A percentile compares a stretch with the other conserved stretches of the same genome.
Conservation (phyloP, 2,113 vertebrate genomes). For the Aspiorhynchus laticeps region DNA sequence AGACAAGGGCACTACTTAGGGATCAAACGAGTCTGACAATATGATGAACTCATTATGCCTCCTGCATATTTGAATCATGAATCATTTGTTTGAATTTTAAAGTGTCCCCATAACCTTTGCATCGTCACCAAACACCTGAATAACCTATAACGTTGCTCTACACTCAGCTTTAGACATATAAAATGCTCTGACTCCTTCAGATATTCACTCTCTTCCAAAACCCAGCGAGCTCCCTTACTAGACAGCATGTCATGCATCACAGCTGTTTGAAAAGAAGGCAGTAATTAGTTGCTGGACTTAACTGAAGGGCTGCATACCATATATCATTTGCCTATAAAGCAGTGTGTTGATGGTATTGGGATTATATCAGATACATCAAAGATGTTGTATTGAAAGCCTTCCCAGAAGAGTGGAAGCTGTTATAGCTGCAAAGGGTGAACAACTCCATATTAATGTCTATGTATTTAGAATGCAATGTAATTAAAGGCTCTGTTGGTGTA, state of each 20-base stretch:
- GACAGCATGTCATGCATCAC: not conserved
- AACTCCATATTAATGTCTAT: not conserved
- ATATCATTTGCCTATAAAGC: not conserved
- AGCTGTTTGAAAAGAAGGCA: not conserved
- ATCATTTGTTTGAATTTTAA: not conserved
- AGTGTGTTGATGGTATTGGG: not conserved
- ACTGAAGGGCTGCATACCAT: not conserved
- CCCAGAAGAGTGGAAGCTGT: not conserved
- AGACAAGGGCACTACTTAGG: slow-evolving; percentile 15
- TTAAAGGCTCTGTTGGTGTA: too few species aligned
- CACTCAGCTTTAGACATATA: not conserved
- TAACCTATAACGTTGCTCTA: not conserved
- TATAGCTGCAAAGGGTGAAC: not conserved
- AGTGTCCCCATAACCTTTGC: not conserved
- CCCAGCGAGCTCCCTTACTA: not conserved
- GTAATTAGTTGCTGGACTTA: not conserved
- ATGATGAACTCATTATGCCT: slow-evolving; percentile 21
- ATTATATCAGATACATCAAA: not conserved
- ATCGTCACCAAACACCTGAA: not conserved
- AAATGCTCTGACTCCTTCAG: not conserved
- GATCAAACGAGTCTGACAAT: slow-evolving; percentile 30
- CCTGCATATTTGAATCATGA: slow-evolving; percentile 17
- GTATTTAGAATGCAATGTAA: not conserved
- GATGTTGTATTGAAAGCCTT: not conserved
- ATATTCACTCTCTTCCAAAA: not conserved